Conservation (phyloP, 2,888 invertebrate genomes). For the Eristalis intricaria region DNA sequence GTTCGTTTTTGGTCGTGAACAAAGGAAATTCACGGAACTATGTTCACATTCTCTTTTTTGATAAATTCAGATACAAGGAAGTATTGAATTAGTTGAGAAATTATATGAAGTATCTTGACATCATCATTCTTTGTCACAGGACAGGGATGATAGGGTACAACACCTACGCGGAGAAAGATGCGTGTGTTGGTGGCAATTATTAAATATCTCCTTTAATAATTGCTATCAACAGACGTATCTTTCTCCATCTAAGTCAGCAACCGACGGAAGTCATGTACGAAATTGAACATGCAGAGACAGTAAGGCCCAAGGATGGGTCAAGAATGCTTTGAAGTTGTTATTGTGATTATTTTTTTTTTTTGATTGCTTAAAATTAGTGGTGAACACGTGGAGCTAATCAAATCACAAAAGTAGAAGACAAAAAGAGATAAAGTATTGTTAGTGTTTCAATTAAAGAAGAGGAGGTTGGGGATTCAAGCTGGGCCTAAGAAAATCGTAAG, state of each 20-base stretch:
- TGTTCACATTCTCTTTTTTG: neutral
- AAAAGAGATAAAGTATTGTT: no score
- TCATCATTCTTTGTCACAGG: neutral
- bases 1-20: neutral
- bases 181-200: neutral
- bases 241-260: no score
- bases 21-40: neutral
- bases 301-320: no score
- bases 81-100: conserved; percentile 18
- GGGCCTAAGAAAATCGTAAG: no score
- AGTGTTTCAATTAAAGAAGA: no score
- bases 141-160: neutral
- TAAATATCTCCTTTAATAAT: no score
- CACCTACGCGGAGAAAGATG: neutral
- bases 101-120: neutral
- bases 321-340: no score
- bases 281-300: neutral
- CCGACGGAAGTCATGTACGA: neutral
- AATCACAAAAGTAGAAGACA: neutral
- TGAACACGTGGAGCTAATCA: no score
- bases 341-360: no score
- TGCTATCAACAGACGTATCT: no score
- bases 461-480: no score
- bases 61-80: neutral
- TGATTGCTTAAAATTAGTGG: no score